Base-by-base conservation (phyloP, 1,140 invertebrate genomes). In the Drosophila leontia region DNA sequence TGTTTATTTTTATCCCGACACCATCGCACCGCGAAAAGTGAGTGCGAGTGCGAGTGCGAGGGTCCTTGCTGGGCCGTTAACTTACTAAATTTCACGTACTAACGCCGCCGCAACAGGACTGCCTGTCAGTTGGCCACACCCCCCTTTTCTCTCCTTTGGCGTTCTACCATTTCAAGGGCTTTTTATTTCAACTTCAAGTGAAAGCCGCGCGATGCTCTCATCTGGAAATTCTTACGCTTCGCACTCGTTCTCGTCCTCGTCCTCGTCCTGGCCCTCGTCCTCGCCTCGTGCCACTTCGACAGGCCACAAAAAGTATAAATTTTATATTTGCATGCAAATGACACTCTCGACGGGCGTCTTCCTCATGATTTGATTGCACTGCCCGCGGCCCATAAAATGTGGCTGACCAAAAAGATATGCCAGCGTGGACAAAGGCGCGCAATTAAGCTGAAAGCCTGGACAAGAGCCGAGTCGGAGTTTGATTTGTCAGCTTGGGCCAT, bases 131-230 rank as follows among this genome's bases (percentile, higher is more conserved):
- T 63, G 72, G 42, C n/a, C 39, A 15, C 13, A 12, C 0, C 34
- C 32, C 19, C 23, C 23, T 13, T 8, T 11, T 51, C 50, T 11
- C 26, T 1, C 17, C 39, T 42, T 19, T 13, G 0, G 15, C 13
- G 3, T 48, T 3, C 37, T 23, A 5, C 37, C 67, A 56, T 77
- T 86, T 82, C 60, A 69, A 80, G 82, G 70, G 75, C 62, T 82
- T 85, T 85, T 77, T 77, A 88, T 67, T 80, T 80, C 58, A 61
- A 80, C 64, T 67, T 77, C 23, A 59, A 42, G 26, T 26, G 57
- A 63, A 51, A 58, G 64, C 56, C 48, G 42, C 39, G 58, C 51
- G 19, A 47, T 35, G 59, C 61, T 51, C 41, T 75, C 44, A 60
- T 51, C 61, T 75, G 62, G 75, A 80, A 80, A 67, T 51, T 67